A percentile compares a stretch with the other conserved stretches of the same genome.
Conservation (phyloP, 2,888 invertebrate genomes). For the Halictus quadricinctus region DNA sequence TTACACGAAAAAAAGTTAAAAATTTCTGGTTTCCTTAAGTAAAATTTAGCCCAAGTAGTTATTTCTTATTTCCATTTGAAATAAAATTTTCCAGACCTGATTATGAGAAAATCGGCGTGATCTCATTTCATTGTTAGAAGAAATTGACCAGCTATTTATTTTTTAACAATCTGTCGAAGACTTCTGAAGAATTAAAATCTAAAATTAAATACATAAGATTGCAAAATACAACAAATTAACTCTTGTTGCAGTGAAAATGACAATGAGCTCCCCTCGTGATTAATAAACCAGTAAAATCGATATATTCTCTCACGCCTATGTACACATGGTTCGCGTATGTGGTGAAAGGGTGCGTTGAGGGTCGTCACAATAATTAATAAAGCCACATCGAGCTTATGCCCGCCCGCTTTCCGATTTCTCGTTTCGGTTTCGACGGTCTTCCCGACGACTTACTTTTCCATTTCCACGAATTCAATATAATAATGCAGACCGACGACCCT, state of each 20-base stretch:
- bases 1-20: too few relatives aligned
- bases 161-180: background rate
- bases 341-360: slow-evolving; percentile 51
- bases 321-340: slow-evolving; percentile 23
- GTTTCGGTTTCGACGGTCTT: slow-evolving; percentile 62
- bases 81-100: too few relatives aligned
- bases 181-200: background rate
- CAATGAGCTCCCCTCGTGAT: slow-evolving; percentile 19
- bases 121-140: fast-evolving
- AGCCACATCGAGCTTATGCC: slow-evolving; percentile 62
- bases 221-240: background rate
- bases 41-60: too few relatives aligned
- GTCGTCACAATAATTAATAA: slow-evolving; percentile 73
- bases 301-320: slow-evolving; percentile 40
- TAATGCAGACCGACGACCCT: slow-evolving; percentile 67
- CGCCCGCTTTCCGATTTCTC: slow-evolving; percentile 57
- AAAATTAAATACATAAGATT: background rate
- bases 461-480: slow-evolving; percentile 78
- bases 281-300: slow-evolving; percentile 56
- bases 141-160: background rate
- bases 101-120: background rate
- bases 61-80: too few relatives aligned
- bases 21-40: too few relatives aligned
- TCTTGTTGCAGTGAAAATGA: background rate
- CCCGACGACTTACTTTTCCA: slow-evolving; percentile 70